Percentiles rank a stretch among this genome's conserved stretches.
Evolutionary conservation across 2,113 vertebrate species (phyloP).

Genomic region (Condylura cristata): DNA sequence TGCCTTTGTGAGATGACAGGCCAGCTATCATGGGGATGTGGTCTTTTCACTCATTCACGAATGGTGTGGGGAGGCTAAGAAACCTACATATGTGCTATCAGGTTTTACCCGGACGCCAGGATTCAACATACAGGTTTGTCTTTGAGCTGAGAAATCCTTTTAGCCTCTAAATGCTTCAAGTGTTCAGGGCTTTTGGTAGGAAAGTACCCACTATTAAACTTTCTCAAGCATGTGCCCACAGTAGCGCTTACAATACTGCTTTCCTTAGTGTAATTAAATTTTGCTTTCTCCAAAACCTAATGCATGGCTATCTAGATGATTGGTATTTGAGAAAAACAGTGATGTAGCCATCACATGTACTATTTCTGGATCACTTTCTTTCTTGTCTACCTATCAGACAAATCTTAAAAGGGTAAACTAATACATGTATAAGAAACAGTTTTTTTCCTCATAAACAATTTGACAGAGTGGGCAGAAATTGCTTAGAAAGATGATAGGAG

Average conservation of each 20-base stretch:
- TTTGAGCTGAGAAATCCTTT: constrained; percentile 7
- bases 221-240: background rate
- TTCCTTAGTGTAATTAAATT: background rate
- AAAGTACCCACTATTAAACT: background rate
- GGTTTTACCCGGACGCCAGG: background rate
- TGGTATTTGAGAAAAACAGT: constrained; percentile 4
- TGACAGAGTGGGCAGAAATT: background rate
- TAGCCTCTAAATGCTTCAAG: no score
- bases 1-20: background rate
- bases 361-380: background rate
- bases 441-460: background rate
- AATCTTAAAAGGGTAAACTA: background rate
- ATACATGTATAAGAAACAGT: background rate
- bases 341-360: background rate
- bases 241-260: background rate
- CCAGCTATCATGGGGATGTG: background rate
- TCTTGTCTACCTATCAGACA: background rate
- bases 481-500: background rate
- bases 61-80: background rate
- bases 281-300: background rate
- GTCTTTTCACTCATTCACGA: background rate
- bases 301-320: background rate
- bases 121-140: background rate
- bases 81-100: background rate
- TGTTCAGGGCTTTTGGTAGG: background rate